Evolutionary conservation across 2,888 invertebrate genomes (phyloP).

Genomic region (Heliconius ismenius): DNA sequence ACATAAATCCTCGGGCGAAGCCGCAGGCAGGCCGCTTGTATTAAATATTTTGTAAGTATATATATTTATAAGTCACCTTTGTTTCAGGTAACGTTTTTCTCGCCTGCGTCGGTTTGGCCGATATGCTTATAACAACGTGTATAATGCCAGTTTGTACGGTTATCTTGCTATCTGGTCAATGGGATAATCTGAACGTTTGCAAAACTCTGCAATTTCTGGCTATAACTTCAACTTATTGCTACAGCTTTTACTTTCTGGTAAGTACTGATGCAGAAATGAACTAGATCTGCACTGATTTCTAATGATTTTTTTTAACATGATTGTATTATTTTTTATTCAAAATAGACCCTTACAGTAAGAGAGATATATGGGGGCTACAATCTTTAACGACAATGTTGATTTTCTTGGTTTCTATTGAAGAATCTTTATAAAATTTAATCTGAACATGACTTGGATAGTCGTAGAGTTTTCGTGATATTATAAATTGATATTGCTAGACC

Average conservation of each 20-base stretch:
- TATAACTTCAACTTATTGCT: conserved; percentile 83
- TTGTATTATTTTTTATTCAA: not conserved
- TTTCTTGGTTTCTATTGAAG: too few relatives aligned
- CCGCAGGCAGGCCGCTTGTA: too few relatives aligned
- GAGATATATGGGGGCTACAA: too few relatives aligned
- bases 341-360: too few relatives aligned
- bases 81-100: conserved; percentile 86
- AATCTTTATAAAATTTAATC: too few relatives aligned
- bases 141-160: conserved; percentile 87
- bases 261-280: conserved; percentile 43
- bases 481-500: not conserved
- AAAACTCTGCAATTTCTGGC: conserved; percentile 85
- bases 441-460: too few relatives aligned
- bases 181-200: conserved; percentile 83
- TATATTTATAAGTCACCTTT: not conserved
- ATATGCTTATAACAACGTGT: conserved; percentile 85
- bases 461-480: not conserved
- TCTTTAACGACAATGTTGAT: too few relatives aligned
- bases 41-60: not conserved
- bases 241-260: conserved; percentile 74
- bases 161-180: conserved; percentile 85
- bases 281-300: not conserved
- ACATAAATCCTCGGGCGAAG: too few relatives aligned
- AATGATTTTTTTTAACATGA: not conserved
- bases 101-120: conserved; percentile 88